Conservation (phyloP, 2,113 vertebrate species). For the Channa argus region DNA sequence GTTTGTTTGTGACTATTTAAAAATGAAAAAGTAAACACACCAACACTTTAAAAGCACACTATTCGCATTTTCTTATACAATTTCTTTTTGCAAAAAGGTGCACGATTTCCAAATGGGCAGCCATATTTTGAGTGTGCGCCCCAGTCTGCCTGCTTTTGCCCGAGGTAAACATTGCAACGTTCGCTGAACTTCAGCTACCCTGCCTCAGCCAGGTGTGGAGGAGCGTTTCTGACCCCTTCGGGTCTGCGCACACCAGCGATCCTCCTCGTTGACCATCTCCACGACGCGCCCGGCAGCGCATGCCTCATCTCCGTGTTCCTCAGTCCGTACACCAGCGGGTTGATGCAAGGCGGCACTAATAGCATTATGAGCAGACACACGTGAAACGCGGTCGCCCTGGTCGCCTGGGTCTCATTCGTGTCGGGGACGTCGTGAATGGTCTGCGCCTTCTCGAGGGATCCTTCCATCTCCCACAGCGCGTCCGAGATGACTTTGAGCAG, state of each 20-base stretch:
- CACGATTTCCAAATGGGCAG: too few relatives aligned
- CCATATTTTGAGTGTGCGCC: too few relatives aligned
- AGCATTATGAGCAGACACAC: conserved; percentile 58
- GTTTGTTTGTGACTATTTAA: too few relatives aligned
- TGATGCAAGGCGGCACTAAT: conserved; percentile 70
- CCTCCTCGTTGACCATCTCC: neutral
- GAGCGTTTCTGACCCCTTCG: neutral
- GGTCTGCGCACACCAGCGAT: fast-evolving
- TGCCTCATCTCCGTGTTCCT: conserved; percentile 60
- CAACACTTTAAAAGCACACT: too few relatives aligned
- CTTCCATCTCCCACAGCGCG: conserved; percentile 62
- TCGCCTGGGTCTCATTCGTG: neutral
- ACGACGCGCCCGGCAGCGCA: conserved; percentile 13
- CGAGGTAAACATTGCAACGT: too few relatives aligned
- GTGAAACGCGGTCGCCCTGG: conserved; percentile 44
- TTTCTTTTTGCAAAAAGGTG: too few relatives aligned
- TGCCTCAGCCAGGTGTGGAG: neutral
- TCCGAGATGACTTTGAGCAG: conserved; percentile 63
- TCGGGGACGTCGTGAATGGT: neutral
- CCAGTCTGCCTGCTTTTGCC: too few relatives aligned
- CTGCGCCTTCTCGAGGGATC: neutral
- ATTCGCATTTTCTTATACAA: too few relatives aligned
- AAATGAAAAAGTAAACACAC: too few relatives aligned
- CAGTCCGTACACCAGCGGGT: conserved; percentile 74
- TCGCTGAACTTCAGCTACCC: too few relatives aligned